Evolutionary conservation across 1,140 invertebrate genomes (phyloP), one percentile per base, ranked within the genome.

Genomic region (Scylla paramamosain): DNA sequence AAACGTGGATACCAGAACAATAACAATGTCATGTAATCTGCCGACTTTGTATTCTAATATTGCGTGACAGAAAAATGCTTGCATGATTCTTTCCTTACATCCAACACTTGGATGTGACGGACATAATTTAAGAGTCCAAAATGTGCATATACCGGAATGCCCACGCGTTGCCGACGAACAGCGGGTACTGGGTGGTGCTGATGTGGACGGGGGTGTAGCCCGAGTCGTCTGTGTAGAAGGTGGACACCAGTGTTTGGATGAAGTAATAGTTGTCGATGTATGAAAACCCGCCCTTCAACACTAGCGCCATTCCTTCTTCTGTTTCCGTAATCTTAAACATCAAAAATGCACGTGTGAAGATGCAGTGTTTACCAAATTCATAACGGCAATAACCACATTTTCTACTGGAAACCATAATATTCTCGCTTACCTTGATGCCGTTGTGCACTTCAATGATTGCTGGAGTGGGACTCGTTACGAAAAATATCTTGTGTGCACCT

Each of bases 121-220:
- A 6, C 39, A 39, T 1, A 6, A 39, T 39, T n/a, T 39, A 39
- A 39, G 39, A 39, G 39, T 39, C 6, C 39, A 39, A 39, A 1
- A 39, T 39, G 39, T 39, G 39, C 39, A 39, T 39, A 6, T 59
- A 93, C 92, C 92, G 52, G 32, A 93, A 84, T 39, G 31, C 67
- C 67, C 67, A 93, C 0, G 28, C 82, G 45, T 83, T 48, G 31
- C 92, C 92, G 48, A 32, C 20, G 48, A 93, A 93, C 20, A 82
- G 92, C 6, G 32, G 32, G 32, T 83, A 93, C 0, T 93, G 25
- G 0, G 92, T 93, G 20, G 16, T 32, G 92, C 92, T 93, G 77
- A 93, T 83, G 48, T 77, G 92, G 39, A 84, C 10, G 16, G 16
- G 32, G 6, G 29, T 93, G 28, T 82, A 28, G 32, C 67, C 91